Conservation (phyloP, 2,113 vertebrate genomes). For the Varanus salvator region DNA sequence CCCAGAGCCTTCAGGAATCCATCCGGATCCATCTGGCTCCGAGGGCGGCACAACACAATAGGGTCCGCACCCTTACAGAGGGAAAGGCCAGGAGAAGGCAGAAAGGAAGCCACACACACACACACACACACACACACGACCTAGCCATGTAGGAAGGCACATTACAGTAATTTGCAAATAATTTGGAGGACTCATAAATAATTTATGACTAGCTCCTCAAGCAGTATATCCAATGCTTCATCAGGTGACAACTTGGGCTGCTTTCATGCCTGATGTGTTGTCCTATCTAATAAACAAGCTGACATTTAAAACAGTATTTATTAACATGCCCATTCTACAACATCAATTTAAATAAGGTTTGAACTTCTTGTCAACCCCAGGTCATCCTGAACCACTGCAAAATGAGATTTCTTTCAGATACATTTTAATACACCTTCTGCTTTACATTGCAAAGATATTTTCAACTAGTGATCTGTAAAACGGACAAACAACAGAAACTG, state of each 20-base stretch:
- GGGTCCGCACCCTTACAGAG: no score
- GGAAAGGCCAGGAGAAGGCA: neutral
- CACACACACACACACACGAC: neutral
- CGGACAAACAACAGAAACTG: neutral
- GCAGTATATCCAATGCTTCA: slow-evolving; percentile 44
- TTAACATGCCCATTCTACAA: neutral
- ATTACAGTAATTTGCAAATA: slow-evolving; percentile 53
- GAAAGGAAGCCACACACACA: neutral
- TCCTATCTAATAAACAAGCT: slow-evolving; percentile 23
- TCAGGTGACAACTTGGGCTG: slow-evolving; percentile 40
- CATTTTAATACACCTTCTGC: neutral
- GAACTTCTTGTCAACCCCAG: slow-evolving; percentile 3
- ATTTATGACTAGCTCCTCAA: slow-evolving; percentile 48
- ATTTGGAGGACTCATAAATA: slow-evolving; percentile 58
- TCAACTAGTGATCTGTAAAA: neutral
- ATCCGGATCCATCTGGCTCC: no score
- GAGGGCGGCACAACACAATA: no score
- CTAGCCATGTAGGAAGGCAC: no score
- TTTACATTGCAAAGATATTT: neutral
- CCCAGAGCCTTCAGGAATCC: no score
- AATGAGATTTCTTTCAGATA: neutral
- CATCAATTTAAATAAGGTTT: neutral
- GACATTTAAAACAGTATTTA: neutral
- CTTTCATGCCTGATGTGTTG: slow-evolving; percentile 28
- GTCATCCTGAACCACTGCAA: neutral